Evolutionary conservation across 2,888 invertebrate genomes (phyloP), one percentile per base, ranked within the genome.

Genomic region (Melinopterus prodromus): DNA sequence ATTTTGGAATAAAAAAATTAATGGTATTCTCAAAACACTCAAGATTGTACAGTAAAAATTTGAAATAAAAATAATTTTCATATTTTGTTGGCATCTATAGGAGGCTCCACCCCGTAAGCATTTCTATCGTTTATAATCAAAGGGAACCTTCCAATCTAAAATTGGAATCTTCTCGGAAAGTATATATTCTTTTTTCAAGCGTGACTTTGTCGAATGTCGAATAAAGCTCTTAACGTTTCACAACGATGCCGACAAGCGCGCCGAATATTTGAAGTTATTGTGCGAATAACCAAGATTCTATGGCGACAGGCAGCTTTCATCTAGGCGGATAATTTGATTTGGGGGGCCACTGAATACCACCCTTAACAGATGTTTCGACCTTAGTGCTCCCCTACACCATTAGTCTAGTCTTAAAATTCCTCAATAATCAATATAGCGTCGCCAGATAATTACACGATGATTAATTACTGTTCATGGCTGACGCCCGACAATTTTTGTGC

Each of bases 201-300:
- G 53, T 53, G 53, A 9, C 53, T 1, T n/a, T n/a, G n/a, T n/a
- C n/a, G 3, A 53, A 2, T 9, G 53, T 7, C 53, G 9, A 53
- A 53, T 53, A 53, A 53, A 53, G 53, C 53, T 9, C 1, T 53
- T 53, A 53, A 53, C 53, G 53, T 53, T 53, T 12, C 12, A 12
- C 53, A 53, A 53, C 53, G 12, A 53, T 1, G 53, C 53, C 26
- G 3, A 26, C 26, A 26, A 26, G 53, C 7, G 53, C 53, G 53
- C 53, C 53, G 53, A 53, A 53, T 53, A 53, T 53, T 53, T 53
- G 53, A 53, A 53, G 53, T 53, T 53, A 53, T 53, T 53, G 53
- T 53, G 53, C 53, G 9, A 53, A 1, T 53, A 53, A 53, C 2
- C 53, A 53, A 53, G 53, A 53, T 53, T 53, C 53, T 53, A 53